Base-by-base conservation (phyloP, 1,140 invertebrate genomes). In the Aporrectodea caliginosa region DNA sequence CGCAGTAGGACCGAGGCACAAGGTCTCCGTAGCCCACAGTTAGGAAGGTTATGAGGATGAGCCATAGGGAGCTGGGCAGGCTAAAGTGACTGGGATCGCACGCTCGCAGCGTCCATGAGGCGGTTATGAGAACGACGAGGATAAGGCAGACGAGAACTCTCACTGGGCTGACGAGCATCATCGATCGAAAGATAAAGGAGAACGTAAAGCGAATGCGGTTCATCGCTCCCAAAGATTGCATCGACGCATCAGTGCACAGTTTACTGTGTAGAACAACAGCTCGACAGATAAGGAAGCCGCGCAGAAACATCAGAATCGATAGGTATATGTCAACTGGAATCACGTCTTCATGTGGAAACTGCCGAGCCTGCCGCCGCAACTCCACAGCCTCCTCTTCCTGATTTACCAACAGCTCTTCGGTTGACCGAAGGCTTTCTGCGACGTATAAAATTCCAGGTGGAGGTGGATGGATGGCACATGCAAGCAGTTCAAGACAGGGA, bases 391-490 rank as follows among this genome's bases (percentile, higher is more conserved):
- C 14, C 2, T 16, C 22, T 33, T 80, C 31, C 16, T 16, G 32
- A 27, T 43, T 35, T 1, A 34, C 32, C 30, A 2, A 2, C 1
- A 31, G 2, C 71, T 43, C 71, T 16, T n/a, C n/a, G 32, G 71
- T 75, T 16, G 71, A 34, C 32, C 35, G 74, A 22, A 34, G n/a
- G 69, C 77, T 73, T 33, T 82, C 75, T 27, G 77, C 35, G 43
- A 82, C 79, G n/a, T 85, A 85, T 6, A 58, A 58, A 6, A 58
- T 6, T 58, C 43, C 43, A 22, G 6, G 43, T 32, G 97, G 96
- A 84, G 98, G 94, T 73, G 96, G 96, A 90, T 98, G 96, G 84
- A 98, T 92, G 83, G 94, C 94, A 89, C 96, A 98, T 86, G 98
- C 95, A 81, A 92, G 88, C 81, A 98, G 90, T 89, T 98, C 96